Percentiles rank a stretch among this genome's conserved stretches.
phyloP scores from a whole-genome alignment of 2,888 invertebrate species.

The Noctua fimbriata region DNA sequence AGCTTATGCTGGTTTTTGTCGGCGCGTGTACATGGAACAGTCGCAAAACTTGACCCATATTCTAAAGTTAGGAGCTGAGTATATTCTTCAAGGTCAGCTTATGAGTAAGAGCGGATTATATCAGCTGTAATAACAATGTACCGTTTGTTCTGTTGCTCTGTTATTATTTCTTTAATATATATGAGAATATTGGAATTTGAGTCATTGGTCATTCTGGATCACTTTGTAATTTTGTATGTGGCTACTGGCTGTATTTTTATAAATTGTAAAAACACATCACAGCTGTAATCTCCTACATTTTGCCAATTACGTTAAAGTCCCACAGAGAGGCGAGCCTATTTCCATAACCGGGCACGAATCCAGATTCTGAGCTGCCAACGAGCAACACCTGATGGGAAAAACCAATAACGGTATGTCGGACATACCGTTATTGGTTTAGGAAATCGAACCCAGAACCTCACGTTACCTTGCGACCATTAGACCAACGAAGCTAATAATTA shows the following conservation, averaged over 20 bases:
- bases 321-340: neutral
- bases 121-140: slow-evolving; percentile 56
- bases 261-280: neutral
- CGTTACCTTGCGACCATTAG: neutral
- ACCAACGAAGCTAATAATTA: neutral
- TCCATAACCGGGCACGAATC: neutral
- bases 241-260: neutral
- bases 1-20: neutral
- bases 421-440: no score
- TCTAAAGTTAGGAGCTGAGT: slow-evolving; percentile 57
- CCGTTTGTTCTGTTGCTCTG: slow-evolving; percentile 26
- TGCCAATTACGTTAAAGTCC: neutral
- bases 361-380: neutral
- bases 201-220: slow-evolving; percentile 8
- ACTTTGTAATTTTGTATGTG: neutral
- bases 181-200: slow-evolving; percentile 29
- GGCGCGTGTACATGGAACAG: slow-evolving; percentile 13
- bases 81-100: slow-evolving; percentile 57
- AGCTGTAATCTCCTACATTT: neutral
- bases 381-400: neutral
- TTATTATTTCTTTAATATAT: slow-evolving; percentile 34
- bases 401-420: neutral
- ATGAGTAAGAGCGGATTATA: slow-evolving; percentile 46
- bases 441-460: neutral
- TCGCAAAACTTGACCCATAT: slow-evolving; percentile 64